phyloP scores from a whole-genome alignment of 92 coral and sea anemone genomes.

The Porites rus region DNA sequence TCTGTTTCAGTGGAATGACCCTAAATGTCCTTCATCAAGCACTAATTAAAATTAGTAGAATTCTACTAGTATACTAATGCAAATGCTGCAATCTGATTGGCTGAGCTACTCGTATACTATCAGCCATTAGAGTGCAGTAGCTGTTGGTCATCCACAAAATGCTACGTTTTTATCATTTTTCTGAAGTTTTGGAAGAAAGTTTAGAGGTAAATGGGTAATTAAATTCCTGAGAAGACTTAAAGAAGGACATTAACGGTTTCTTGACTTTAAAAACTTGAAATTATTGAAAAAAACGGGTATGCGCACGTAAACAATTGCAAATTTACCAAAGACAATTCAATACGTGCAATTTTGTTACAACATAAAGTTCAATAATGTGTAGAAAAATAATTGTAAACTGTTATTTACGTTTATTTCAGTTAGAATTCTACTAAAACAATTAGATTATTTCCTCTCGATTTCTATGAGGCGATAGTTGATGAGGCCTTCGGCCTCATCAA shows the following conservation, averaged over 20 bases:
- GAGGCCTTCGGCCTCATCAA: background rate
- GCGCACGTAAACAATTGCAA: slow-evolving; percentile 11
- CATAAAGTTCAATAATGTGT: slow-evolving; percentile 1
- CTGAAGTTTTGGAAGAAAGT: slow-evolving; percentile 26
- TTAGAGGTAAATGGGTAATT: slow-evolving; percentile 10
- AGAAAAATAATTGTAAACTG: slow-evolving; percentile 13
- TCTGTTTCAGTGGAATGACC: too few species aligned
- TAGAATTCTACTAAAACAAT: slow-evolving; percentile 37
- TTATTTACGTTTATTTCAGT: slow-evolving; percentile 16
- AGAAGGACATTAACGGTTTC: background rate
- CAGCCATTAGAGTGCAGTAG: slow-evolving; percentile 40
- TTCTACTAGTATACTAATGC: background rate
- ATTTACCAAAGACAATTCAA: slow-evolving; percentile 12
- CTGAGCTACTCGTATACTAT: slow-evolving; percentile 13
- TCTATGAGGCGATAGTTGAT: slow-evolving; percentile 41
- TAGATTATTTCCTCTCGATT: slow-evolving; percentile 36
- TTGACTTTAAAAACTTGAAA: background rate
- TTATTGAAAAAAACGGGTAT: background rate
- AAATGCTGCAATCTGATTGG: slow-evolving; percentile 2
- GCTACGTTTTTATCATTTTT: slow-evolving; percentile 10
- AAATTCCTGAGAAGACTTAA: slow-evolving; percentile 18
- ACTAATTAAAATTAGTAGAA: background rate
- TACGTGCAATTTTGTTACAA: background rate
- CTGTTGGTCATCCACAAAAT: slow-evolving; percentile 26
- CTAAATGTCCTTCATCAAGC: too few species aligned